Evolutionary conservation across 2,113 vertebrate species (phyloP).

Genomic region (Coryphaenoides rupestris): DNA sequence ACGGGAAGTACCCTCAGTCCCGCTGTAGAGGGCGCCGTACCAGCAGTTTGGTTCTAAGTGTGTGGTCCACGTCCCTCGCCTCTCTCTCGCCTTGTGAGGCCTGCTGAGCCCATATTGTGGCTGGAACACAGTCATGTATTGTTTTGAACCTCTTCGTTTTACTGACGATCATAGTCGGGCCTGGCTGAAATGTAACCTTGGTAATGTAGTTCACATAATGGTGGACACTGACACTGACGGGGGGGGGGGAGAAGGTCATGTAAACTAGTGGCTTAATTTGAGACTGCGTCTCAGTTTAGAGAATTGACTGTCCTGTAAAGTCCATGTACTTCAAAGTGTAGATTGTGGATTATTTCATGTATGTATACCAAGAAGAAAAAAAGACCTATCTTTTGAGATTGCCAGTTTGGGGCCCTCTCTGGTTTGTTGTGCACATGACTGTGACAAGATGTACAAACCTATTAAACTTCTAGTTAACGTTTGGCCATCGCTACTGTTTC

Average conservation of each 20-base stretch:
- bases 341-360: constrained; percentile 71
- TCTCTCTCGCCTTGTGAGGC: constrained; percentile 40
- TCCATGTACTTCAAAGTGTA: constrained; percentile 66
- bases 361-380: constrained; percentile 54
- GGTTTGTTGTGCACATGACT: constrained; percentile 66
- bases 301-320: constrained; percentile 61
- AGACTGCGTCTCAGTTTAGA: constrained; percentile 65
- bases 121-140: constrained; percentile 23
- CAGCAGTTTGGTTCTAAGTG: background rate
- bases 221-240: constrained; percentile 39
- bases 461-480: constrained; percentile 60
- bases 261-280: constrained; percentile 64
- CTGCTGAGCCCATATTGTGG: constrained; percentile 46
- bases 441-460: constrained; percentile 65
- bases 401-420: constrained; percentile 48
- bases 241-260: constrained; percentile 48
- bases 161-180: constrained; percentile 34
- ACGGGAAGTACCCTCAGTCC: too few species aligned
- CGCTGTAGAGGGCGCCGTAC: background rate
- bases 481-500: background rate
- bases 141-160: constrained; percentile 35
- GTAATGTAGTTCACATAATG: constrained; percentile 36
- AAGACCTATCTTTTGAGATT: constrained; percentile 50
- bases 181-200: constrained; percentile 36
- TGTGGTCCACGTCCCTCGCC: background rate